Conservation (phyloP, 1,140 invertebrate species). For the Cephus cinctus region DNA sequence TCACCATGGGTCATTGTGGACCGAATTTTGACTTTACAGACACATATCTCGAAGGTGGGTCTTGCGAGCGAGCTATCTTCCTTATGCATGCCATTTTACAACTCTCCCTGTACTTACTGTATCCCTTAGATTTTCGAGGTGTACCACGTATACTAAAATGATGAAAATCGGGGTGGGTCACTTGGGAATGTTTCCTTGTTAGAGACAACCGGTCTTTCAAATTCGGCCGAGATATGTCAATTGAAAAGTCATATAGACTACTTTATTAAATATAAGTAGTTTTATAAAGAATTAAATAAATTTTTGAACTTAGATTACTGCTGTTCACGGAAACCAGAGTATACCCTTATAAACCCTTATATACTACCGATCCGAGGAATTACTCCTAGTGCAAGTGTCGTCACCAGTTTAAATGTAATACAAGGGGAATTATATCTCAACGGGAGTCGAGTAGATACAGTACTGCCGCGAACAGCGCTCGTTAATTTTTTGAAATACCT, state of each 20-base stretch:
- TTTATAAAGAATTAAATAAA: not conserved
- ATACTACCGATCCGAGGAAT: conserved; percentile 7
- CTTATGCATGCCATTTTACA: no score
- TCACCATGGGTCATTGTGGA: no score
- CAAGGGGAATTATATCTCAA: conserved; percentile 9
- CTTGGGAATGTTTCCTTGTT: no score
- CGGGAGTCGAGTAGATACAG: conserved; percentile 2
- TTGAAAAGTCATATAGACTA: not conserved
- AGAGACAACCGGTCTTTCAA: conserved; percentile 7
- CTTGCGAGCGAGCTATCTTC: no score
- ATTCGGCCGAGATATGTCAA: conserved; percentile 8
- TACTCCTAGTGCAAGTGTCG: conserved; percentile 6
- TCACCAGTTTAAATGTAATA: conserved; percentile 9
- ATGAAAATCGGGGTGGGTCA: no score
- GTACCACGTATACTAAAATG: no score
- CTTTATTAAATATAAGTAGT: not conserved
- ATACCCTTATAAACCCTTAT: conserved; percentile 7
- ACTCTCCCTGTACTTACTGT: no score
- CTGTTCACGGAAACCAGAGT: not conserved
- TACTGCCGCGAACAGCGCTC: conserved; percentile 7
- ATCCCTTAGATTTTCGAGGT: no score
- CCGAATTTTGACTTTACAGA: no score
- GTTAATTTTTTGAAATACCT: conserved; percentile 2
- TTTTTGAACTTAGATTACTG: conserved; percentile 8
- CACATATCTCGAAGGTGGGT: no score